Evolutionary conservation across 2,113 vertebrate genomes (phyloP).

Genomic region (Dicaeum eximium): DNA sequence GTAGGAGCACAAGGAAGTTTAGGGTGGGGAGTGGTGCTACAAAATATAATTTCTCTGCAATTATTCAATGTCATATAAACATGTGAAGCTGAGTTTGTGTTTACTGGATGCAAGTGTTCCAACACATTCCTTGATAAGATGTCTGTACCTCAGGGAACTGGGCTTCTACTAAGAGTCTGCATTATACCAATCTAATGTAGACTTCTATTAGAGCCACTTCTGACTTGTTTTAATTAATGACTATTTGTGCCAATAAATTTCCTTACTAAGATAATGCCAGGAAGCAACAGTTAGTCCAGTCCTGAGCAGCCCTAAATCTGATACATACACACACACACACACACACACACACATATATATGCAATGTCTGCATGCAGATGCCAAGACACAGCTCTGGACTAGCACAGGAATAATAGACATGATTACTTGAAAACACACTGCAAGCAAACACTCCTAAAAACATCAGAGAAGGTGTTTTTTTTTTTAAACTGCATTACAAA

Average conservation of each 20-base stretch:
- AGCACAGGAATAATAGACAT: background rate
- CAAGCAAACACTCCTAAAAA: background rate
- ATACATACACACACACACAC: background rate
- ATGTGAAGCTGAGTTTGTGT: background rate
- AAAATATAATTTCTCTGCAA: background rate
- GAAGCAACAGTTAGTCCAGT: background rate
- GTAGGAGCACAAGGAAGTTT: background rate
- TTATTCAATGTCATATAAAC: background rate
- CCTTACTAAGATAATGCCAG: background rate
- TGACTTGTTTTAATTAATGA: background rate
- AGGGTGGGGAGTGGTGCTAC: background rate
- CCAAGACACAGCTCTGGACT: background rate
- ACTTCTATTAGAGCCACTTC: background rate
- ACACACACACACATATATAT: background rate
- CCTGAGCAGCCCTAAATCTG: background rate
- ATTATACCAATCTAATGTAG: background rate
- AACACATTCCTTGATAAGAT: slow-evolving; percentile 2
- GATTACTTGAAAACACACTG: background rate
- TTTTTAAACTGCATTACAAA: background rate
- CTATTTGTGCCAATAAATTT: background rate
- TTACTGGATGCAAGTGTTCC: background rate
- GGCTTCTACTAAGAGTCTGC: background rate
- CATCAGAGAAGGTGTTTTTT: background rate
- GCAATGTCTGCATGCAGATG: background rate
- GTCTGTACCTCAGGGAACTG: background rate